Evolutionary conservation across 2,797 vertebrate species (phyloP), one percentile per base, ranked within the genome.

Genomic region (Decapterus maruadsi): DNA sequence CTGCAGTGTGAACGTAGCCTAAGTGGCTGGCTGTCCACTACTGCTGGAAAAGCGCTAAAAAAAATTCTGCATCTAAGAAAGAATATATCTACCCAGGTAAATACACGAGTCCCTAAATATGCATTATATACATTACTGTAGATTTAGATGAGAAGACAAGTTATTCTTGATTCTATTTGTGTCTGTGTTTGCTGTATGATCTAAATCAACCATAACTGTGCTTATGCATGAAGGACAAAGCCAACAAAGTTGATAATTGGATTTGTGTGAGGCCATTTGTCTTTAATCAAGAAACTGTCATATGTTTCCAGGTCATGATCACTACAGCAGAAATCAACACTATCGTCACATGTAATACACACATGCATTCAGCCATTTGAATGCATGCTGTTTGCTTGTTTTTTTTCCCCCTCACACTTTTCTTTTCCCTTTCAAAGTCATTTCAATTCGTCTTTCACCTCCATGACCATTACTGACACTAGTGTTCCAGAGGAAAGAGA

Each of bases 231-330:
- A 87, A 79, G 81, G 84, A 67, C 38, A 77, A 68, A 58, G 22
- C 11, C 53, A 68, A 46, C 65, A 43, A 77, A 77, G 65, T 31
- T 81, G 55, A 82, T 83, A 76, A 88, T 85, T 84, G 72, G 43
- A 62, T 83, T 76, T 84, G 40, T 58, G 22, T 75, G 53, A 71
- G 38, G 77, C 60, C 57, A 70, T 84, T 82, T 80, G 45, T 82
- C 86, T 76, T 77, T 50, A 66, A 42, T 81, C 75, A 83, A 67
- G 69, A 61, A 81, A 12, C 68, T 75, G 77, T 74, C 80, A 83
- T 56, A 56, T 58, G 16, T 38, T 81, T 77, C 74, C 61, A 69
- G 68, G 55, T 48, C 57, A 70, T 56, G 77, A 48, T 58, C 22
- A 61, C 58, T 29, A 38, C 65, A 65, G 78, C 31, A 46, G 31